Evolutionary conservation across 2,113 vertebrate genomes (phyloP), one percentile per base, ranked within the genome.

Genomic region (Symphodus melops): DNA sequence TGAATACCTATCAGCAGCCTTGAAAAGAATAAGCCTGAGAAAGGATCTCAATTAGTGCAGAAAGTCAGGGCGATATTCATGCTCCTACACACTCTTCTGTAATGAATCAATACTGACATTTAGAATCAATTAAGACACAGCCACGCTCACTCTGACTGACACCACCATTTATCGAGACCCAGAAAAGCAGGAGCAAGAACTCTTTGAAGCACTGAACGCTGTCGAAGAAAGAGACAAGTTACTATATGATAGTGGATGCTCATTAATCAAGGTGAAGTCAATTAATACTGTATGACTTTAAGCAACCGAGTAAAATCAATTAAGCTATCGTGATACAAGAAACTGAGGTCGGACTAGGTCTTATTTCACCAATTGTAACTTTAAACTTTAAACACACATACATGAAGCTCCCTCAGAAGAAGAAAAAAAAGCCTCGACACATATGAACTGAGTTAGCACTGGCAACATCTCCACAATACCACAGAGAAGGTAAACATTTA

Each of bases 401-500:
- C 68, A 86, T 48, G 79, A 83, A 73, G 66, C 64, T 79, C 52
- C 75, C 57, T 78, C 48, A 44, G 33, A 42, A 68, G 57, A 62
- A 67, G 51, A 5, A 69, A 64, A 78, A 57, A 57, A 53, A 67
- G 52, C 77, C 39, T 37, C 0, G 12, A 58, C 59, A 68, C 90
- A 89, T 80, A 72, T 88, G 87, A 88, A 83, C 81, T 79, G 59
- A 88, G 88, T 91, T 85, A 90, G 84, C 44, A 74, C 83, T 91
- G 89, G 87, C 83, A 89, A 82, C 84, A 79, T 86, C 68, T 82
- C 84, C 68, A 72, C 77, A 79, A 80, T 83, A 81, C 83, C 85
- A 86, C 80, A 82, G 68, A 82, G 77, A 82, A 84, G 71, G 85
- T 89, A 92, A 90, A 90, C 85, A 86, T 74, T 89, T 59, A n/a